phyloP scores from a whole-genome alignment of 1,140 invertebrate genomes.

The Ceratosolen fusciceps region DNA sequence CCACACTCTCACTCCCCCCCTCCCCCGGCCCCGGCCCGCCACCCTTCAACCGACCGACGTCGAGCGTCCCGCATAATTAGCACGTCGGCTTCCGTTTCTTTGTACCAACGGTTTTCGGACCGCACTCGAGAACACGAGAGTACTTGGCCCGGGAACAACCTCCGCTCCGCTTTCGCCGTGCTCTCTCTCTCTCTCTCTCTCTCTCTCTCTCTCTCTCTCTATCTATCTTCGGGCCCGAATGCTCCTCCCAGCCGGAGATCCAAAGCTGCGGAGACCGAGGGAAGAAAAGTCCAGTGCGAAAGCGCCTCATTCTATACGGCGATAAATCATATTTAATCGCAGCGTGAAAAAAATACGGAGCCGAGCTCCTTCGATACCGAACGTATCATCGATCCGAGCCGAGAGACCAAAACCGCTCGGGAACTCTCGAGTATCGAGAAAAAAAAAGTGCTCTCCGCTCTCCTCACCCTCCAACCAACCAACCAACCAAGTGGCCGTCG shows the following conservation, averaged over 20 bases:
- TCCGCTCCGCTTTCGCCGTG: too few species aligned
- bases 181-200: slow-evolving; percentile 9
- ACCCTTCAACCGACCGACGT: neutral
- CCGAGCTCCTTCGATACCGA: slow-evolving; percentile 28
- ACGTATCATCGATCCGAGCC: slow-evolving; percentile 38
- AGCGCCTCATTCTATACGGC: slow-evolving; percentile 40
- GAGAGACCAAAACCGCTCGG: too few species aligned
- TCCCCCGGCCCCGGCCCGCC: too few species aligned
- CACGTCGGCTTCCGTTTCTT: slow-evolving; percentile 63
- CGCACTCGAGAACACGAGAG: slow-evolving; percentile 44
- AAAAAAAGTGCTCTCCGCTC: slow-evolving; percentile 31
- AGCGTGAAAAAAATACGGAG: slow-evolving; percentile 46
- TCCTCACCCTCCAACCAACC: too few species aligned
- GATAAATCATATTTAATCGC: slow-evolving; percentile 66
- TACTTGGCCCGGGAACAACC: neutral
- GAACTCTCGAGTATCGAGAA: slow-evolving; percentile 36
- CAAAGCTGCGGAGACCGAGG: too few species aligned
- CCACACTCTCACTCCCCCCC: too few species aligned
- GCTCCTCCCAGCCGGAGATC: too few species aligned
- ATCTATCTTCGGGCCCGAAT: too few species aligned
- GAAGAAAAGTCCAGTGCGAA: slow-evolving; percentile 48
- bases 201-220: too few species aligned
- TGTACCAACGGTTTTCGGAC: slow-evolving; percentile 50
- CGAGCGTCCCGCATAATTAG: slow-evolving; percentile 64
- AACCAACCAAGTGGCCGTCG: too few species aligned